Percentiles rank a stretch among this genome's conserved stretches.
Evolutionary conservation across 2,113 vertebrate species (phyloP).

Genomic region (Rhinoderma darwinii): DNA sequence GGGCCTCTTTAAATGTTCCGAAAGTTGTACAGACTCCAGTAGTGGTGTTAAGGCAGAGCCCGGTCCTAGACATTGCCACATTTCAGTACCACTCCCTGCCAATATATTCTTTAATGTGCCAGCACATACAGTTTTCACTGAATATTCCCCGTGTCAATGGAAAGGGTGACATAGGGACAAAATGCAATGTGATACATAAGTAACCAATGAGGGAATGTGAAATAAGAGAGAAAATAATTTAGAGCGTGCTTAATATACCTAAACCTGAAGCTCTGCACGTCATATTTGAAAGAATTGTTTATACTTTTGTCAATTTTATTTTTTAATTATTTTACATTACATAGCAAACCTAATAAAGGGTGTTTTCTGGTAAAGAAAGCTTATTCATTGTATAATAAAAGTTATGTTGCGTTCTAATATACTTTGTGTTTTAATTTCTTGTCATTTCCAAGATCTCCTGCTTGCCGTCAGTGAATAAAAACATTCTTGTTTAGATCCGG

Average conservation of each 20-base stretch:
- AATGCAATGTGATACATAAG: neutral
- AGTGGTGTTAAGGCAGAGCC: slow-evolving; percentile 17
- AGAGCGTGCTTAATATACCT: neutral
- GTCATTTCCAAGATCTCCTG: no score
- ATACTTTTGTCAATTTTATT: neutral
- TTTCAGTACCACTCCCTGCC: slow-evolving; percentile 18
- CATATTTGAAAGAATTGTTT: neutral
- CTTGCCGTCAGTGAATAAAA: no score
- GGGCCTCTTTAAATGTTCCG: neutral
- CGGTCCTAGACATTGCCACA: neutral
- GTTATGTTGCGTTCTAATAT: no score
- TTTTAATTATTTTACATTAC: neutral
- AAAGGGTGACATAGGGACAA: slow-evolving; percentile 2
- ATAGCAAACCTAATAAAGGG: neutral
- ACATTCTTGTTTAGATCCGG: no score
- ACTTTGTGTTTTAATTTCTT: no score
- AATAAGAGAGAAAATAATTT: neutral
- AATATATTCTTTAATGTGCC: neutral
- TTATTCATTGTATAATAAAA: no score
- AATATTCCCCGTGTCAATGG: neutral
- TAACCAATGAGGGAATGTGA: neutral
- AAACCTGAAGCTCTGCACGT: neutral
- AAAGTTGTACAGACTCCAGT: neutral
- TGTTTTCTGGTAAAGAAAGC: no score
- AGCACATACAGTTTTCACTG: neutral